Base-by-base conservation (phyloP, 1,140 invertebrate genomes). In the Adoxophyes honmai region DNA sequence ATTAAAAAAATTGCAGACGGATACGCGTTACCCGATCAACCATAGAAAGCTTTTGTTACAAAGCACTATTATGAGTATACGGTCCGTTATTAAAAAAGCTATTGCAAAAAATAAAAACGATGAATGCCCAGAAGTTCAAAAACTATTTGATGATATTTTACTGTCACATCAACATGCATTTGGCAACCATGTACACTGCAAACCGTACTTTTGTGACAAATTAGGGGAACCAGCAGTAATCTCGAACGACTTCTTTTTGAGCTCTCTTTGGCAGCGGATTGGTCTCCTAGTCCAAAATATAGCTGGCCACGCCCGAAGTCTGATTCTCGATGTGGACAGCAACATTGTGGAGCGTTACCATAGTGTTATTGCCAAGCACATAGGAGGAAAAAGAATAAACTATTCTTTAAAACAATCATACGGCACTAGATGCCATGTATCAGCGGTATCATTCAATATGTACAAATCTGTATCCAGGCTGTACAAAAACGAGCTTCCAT, bases 401-500 rank as follows among this genome's bases (percentile, higher is more conserved):
- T 28, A 3, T 28, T 28, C 6, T 28, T 6, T 28, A 2, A 28
- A 28, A 28, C 21, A 28, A 6, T 28, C 21, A 28, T 28, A 28
- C 6, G 21, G 2, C 21, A 28, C 21, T 3, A 2, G 21, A 2
- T 28, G 21, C 6, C 21, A 28, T 6, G 21, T 6, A 3, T 2
- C 21, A 28, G 21, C 21, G 2, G 21, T 6, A 6, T 28, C 21
- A 3, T 28, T 28, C 6, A 28, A 28, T 28, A 28, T 6, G 44
- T 7, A 60, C 55, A 55, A 38, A 60, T 15, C 37, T 62, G 52
- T 60, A 36, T 81, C 79, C 59, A 83, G 86, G 6, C 66, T 90
- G 1, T 83, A 81, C 59, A 70, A 79, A 60, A 13, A 53, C 5
- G 59, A 81, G 52, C 21, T 63, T 7, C 70, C 70, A 2, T 79